phyloP scores from a whole-genome alignment of 2,888 invertebrate species.

The Prenolepis imparis region DNA sequence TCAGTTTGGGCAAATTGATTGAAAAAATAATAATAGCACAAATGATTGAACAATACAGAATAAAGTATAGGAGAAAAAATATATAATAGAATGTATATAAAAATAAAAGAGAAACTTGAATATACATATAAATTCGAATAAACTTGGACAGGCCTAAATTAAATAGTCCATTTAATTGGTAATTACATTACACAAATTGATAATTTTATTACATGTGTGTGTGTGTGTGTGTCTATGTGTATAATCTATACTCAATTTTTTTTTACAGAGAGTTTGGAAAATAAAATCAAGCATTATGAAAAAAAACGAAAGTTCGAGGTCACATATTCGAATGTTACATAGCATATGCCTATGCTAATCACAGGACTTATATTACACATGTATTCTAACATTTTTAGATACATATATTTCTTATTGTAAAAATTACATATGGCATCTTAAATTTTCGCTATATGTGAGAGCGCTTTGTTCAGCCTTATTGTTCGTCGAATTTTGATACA shows the following conservation, averaged over 20 bases:
- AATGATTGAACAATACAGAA: neutral
- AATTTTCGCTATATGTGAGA: constrained; percentile 7
- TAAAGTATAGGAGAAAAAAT: neutral
- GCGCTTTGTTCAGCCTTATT: constrained; percentile 33
- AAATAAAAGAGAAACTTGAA: neutral
- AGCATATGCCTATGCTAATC: constrained; percentile 33
- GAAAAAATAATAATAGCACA: neutral
- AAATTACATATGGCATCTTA: constrained; percentile 19
- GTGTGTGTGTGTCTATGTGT: neutral
- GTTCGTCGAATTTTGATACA: constrained; percentile 35
- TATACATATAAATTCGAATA: neutral
- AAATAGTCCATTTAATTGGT: neutral
- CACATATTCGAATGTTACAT: constrained; percentile 31
- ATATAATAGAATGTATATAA: neutral
- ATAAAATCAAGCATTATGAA: constrained; percentile 91
- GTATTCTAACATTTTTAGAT: constrained; percentile 36
- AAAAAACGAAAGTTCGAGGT: constrained; percentile 88
- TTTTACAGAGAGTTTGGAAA: constrained; percentile 93
- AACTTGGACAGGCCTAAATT: constrained; percentile 27
- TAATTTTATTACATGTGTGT: neutral
- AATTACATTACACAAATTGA: constrained; percentile 16
- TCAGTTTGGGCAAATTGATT: neutral
- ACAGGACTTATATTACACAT: constrained; percentile 32
- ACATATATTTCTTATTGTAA: constrained; percentile 28
- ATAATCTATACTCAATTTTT: constrained; percentile 11